Conservation (phyloP, 2,113 vertebrate genomes). For the Cinclus mexicanus region DNA sequence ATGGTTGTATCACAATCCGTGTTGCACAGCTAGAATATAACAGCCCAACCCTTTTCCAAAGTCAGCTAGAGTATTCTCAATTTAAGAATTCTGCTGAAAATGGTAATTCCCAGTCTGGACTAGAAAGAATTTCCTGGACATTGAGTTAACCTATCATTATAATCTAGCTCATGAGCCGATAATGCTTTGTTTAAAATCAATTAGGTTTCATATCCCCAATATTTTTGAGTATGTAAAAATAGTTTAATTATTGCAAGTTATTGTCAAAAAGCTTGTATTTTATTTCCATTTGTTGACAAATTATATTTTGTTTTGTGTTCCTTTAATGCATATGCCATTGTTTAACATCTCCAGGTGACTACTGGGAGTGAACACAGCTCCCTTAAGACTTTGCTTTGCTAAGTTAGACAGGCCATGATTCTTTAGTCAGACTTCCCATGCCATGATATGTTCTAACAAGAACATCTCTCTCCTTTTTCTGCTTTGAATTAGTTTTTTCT, state of each 20-base stretch:
- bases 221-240: neutral
- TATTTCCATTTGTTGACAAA: neutral
- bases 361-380: neutral
- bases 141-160: neutral
- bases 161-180: neutral
- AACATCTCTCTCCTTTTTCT: neutral
- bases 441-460: neutral
- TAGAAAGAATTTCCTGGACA: neutral
- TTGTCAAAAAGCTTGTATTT: neutral
- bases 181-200: neutral
- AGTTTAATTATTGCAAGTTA: neutral
- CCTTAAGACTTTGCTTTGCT: neutral
- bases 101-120: neutral
- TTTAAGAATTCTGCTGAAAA: neutral
- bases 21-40: neutral
- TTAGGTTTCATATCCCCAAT: neutral
- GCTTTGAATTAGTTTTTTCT: neutral
- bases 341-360: neutral
- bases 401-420: neutral
- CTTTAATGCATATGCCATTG: neutral
- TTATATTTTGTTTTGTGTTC: neutral
- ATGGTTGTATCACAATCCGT: neutral
- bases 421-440: neutral
- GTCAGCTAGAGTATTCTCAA: neutral
- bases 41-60: neutral